A percentile compares a stretch with the other conserved stretches of the same genome.
These are phyloP conservation scores for Drosophila equinoxialis DNA, from an alignment of 1,140 invertebrate species.

Conservation along the genomic window DNA sequence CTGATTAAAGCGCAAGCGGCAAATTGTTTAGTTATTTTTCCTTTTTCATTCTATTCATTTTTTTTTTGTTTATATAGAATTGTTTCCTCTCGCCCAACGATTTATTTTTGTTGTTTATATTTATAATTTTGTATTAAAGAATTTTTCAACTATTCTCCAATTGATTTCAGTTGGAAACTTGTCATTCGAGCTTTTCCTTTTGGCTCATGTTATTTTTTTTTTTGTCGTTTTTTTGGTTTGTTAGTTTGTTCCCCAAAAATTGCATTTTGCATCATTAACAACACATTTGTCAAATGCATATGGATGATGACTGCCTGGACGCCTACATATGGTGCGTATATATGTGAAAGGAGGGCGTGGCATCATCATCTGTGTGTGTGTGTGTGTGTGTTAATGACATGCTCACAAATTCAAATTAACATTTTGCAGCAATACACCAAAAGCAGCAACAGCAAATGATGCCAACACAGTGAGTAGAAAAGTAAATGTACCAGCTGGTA, in stretches of 20 bases:
- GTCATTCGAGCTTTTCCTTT: neutral
- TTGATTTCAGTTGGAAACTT: constrained; percentile 12
- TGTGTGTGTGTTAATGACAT: constrained; percentile 77
- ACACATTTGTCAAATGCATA: constrained; percentile 79
- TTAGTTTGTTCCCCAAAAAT: constrained; percentile 39
- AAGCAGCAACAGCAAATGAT: neutral
- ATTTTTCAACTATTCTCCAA: neutral
- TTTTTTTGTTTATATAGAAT: constrained; percentile 38
- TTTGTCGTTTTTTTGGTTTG: neutral
- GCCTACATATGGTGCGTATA: constrained; percentile 52
- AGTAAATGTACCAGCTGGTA: neutral
- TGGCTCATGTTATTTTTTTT: constrained; percentile 2
- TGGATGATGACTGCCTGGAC: constrained; percentile 48
- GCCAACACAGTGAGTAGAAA: constrained; percentile 2
- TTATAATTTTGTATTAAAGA: constrained; percentile 13
- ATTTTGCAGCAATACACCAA: constrained; percentile 72
- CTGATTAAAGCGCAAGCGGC: constrained; percentile 71
- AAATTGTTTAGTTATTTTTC: constrained; percentile 67
- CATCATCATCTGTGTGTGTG: constrained; percentile 20
- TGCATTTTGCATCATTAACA: constrained; percentile 81
- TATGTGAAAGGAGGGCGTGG: neutral
- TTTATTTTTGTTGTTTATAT: constrained; percentile 12
- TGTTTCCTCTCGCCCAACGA: constrained; percentile 12
- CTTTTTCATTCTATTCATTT: constrained; percentile 41
- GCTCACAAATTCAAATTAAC: constrained; percentile 82